Evolutionary conservation across 2,113 vertebrate species (phyloP).

Genomic region (Pongo abelii): DNA sequence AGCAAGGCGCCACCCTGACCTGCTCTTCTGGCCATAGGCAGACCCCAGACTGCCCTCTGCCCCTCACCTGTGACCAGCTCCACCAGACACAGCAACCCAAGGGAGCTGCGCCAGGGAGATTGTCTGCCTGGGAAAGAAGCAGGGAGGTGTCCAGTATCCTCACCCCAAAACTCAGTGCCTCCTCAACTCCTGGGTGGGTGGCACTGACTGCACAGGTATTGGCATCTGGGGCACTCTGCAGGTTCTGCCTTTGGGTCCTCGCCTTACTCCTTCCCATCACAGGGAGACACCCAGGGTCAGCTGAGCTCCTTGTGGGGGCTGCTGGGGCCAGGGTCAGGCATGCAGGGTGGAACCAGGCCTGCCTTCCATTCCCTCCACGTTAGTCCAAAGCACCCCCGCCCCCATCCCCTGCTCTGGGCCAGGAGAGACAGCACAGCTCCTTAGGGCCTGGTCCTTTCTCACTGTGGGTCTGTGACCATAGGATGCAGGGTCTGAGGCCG

Average conservation of each 20-base stretch:
- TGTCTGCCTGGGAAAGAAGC: background rate
- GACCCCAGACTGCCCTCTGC: background rate
- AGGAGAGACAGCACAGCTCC: background rate
- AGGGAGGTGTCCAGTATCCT: background rate
- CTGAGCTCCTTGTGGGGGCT: background rate
- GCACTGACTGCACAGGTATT: background rate
- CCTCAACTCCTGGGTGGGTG: background rate
- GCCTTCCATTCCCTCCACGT: background rate
- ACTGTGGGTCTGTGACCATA: background rate
- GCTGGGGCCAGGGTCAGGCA: background rate
- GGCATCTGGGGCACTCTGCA: background rate
- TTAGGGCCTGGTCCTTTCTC: background rate
- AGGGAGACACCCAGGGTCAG: background rate
- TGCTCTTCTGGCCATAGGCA: slow-evolving; percentile 12
- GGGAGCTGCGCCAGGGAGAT: background rate
- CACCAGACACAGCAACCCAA: background rate
- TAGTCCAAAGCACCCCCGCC: background rate
- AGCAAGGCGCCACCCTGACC: slow-evolving; percentile 28
- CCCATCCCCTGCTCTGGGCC: background rate
- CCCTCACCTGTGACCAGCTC: slow-evolving; percentile 17
- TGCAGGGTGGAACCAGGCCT: background rate
- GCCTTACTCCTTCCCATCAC: background rate
- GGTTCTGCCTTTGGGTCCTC: background rate
- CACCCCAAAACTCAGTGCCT: background rate
- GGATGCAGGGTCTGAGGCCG: background rate